Evolutionary conservation across 1,140 invertebrate species (phyloP), one percentile per base, ranked within the genome.

Genomic region (Cardiocondyla obscurior): DNA sequence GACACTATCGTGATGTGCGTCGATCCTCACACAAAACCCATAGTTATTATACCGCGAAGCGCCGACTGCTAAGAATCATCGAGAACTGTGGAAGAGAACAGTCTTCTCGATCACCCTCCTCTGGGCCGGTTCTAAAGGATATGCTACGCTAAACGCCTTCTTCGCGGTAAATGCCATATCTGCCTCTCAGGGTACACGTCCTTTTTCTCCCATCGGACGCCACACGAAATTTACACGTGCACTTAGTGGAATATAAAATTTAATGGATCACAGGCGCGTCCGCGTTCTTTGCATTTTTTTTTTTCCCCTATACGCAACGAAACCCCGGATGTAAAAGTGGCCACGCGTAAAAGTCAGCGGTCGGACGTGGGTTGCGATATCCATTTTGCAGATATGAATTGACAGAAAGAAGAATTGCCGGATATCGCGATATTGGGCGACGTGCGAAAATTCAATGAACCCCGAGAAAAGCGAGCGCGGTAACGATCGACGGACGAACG

Each of bases 181-280:
- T n/a, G n/a, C n/a, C n/a, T n/a, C n/a, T n/a, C n/a, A n/a, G n/a
- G n/a, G n/a, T n/a, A n/a, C n/a, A n/a, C n/a, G n/a, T n/a, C n/a
- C 22, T 39, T 19, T 49, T 30, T 22, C 14, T 28, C n/a, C 5
- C 2, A 2, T 44, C 39, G 19, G 49, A 10, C 22, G n/a, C 12
- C 25, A 7, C 33, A 33, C 22, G 12, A 76, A 51, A 67, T 39
- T 67, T 3, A 16, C 30, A 33, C 25, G n/a, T 62, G 33, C 51
- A 39, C 74, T 65, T 53, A 69, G 22, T 14, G n/a, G 19, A 28
- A 77, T 64, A 42, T 77, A 42, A 62, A 79, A 79, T 67, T 69
- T 67, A 79, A 53, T 67, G 25, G 36, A 6, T 79, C 46, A 53
- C 33, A 39, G n/a, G 33, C n/a, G 0, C 57, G 58, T 25, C 10